These are phyloP conservation scores for Steinernema hermaphroditum DNA, from an alignment of 2,888 invertebrate species.

Conservation along the genomic window DNA sequence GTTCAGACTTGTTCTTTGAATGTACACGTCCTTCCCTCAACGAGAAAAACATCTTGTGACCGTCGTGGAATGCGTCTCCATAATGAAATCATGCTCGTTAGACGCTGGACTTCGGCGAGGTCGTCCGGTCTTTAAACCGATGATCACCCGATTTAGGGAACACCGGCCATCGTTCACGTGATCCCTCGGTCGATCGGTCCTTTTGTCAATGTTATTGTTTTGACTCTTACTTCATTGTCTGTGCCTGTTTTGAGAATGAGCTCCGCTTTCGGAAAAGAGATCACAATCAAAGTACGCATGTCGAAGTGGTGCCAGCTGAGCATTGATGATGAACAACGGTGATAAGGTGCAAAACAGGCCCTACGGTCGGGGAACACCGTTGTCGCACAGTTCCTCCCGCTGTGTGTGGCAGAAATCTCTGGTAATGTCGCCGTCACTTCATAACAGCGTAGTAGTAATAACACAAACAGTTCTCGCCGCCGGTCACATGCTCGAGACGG, in stretches of 20 bases:
- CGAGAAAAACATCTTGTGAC: no score
- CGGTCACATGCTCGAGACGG: constrained; percentile 23
- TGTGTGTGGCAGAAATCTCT: constrained; percentile 8
- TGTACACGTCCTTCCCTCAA: no score
- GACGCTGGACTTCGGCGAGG: background rate
- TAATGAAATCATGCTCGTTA: no score
- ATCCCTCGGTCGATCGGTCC: background rate
- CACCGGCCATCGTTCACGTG: background rate
- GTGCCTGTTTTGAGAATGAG: background rate
- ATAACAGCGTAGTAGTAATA: background rate
- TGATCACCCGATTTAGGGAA: background rate
- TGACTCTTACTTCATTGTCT: background rate
- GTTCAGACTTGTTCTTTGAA: no score
- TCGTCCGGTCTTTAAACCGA: background rate
- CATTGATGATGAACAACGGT: background rate
- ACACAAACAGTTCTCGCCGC: constrained; percentile 7
- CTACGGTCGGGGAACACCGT: constrained; percentile 13
- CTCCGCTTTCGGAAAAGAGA: background rate
- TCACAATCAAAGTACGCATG: constrained; percentile 16
- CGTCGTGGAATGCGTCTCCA: no score
- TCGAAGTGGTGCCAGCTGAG: background rate
- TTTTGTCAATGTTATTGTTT: background rate
- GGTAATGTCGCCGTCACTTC: background rate
- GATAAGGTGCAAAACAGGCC: constrained; percentile 12
- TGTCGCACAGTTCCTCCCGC: background rate